Base-by-base conservation (phyloP, 1,140 invertebrate species). In the Mizuhopecten yessoensis region DNA sequence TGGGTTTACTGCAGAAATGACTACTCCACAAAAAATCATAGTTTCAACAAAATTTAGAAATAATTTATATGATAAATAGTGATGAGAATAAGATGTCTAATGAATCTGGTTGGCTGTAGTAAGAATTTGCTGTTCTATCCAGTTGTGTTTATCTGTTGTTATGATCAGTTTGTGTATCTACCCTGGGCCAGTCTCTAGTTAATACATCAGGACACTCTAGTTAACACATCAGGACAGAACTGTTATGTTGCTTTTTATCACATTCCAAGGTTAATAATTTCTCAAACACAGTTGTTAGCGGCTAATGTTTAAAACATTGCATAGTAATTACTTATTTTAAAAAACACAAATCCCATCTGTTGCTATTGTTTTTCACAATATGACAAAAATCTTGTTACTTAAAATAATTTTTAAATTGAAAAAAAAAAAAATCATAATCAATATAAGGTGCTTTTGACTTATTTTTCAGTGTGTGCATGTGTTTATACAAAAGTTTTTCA, bases 371-470 rank as follows among this genome's bases (percentile, higher is more conserved):
- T 29, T 29, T 75, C 57, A 75, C 57, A 75, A 75, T n/a, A n/a
- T 75, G 57, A 75, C 5, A 29, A 75, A 75, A n/a, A 75, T 75
- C 23, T 75, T 75, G 57, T 75, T 75, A 75, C 57, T 75, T 75
- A 75, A 45, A 75, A 75, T 75, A 75, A 13, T 75, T 75, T 75
- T 75, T n/a, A 29, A 75, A 75, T 29, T 75, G 9, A 29, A n/a
- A 49, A n/a, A n/a, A 49, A 75, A 75, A 75, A 75, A 75, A 75
- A 75, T 75, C 57, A 75, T 75, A 75, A 75, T 75, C 57, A 75
- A 75, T 75, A 75, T 75, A 75, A 3, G 57, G 57, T 75, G 57
- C 57, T 75, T 75, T 75, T 29, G 57, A 75, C 57, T 75, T 75
- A 75, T 75, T 75, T 75, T 75, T 75, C 57, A 75, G 57, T 75